Evolutionary conservation across 1,140 invertebrate species (phyloP), one percentile per base, ranked within the genome.

Genomic region (Aphaenogaster rudis): DNA sequence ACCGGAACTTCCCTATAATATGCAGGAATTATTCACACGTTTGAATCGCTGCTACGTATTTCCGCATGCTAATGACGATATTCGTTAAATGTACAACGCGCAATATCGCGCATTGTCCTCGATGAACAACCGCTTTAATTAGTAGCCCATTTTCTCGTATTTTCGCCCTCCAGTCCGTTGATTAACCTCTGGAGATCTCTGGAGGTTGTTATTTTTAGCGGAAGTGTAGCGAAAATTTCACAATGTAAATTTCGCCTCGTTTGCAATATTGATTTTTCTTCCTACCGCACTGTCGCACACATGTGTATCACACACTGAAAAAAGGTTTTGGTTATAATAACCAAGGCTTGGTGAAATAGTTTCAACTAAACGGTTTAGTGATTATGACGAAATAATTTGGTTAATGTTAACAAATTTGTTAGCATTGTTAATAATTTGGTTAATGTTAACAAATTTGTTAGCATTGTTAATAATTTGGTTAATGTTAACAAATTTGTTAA

Each of bases 41-140:
- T 74, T 36, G 67, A 61, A 74, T 74, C 67, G 42, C 67, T 28
- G 69, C 42, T 9, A 13, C 42, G 13, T 21, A 84, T 74, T 74
- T 84, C 67, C 69, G 54, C 67, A 48, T 6, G 42, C 67, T 72
- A 61, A 72, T 21, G 28, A 61, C 13, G 28, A 84, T 74, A 74
- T 84, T 84, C 33, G 54, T 61, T 84, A 61, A 48, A 59, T 48
- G 21, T 48, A 78, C 39, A 67, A 17, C 67, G 52, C 54, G 21
- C 33, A 50, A 74, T 50, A 6, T 48, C 42, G 42, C 42, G 28
- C 13, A 61, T 74, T 82, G 54, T 72, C 45, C 42, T 45, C 9
- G 50, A 15, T 8, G 39, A 45, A 81, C 6, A 33, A 8, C 33
- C 48, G 17, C 33, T 82, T 74, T 48, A 48, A 72, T 82, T 82